These are phyloP conservation scores for Yasuhikotakia modesta DNA, from an alignment of 2,797 vertebrate genomes.

Conservation along the genomic window DNA sequence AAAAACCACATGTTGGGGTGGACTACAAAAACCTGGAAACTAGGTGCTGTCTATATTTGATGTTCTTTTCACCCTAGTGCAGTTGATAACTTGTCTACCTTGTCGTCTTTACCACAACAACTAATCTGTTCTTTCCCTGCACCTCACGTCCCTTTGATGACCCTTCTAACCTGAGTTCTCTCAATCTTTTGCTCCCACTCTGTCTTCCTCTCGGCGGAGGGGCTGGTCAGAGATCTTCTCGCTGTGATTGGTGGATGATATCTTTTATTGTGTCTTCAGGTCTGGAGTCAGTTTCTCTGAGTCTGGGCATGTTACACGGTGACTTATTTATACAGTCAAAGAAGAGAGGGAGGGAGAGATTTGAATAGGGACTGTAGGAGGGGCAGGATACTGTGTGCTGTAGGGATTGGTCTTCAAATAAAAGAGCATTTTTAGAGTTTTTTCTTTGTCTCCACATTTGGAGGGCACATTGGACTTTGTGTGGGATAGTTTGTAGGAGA, in stretches of 20 bases:
- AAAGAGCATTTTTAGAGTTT: constrained; percentile 51
- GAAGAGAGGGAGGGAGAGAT: constrained; percentile 35
- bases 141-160: constrained; percentile 47
- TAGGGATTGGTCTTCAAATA: constrained; percentile 48
- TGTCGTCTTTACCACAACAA: constrained; percentile 5
- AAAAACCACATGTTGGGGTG: constrained; percentile 67
- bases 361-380: constrained; percentile 28
- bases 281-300: constrained; percentile 55
- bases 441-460: background rate
- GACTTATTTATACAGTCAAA: constrained; percentile 67
- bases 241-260: constrained; percentile 26
- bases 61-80: too few relatives aligned
- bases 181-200: constrained; percentile 23
- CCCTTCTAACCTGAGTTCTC: constrained; percentile 35
- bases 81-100: constrained; percentile 8
- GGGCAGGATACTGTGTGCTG: constrained; percentile 44
- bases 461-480: constrained; percentile 30
- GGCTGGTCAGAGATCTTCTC: background rate
- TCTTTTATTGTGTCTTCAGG: constrained; percentile 30
- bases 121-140: constrained; percentile 41
- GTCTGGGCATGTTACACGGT: constrained; percentile 44
- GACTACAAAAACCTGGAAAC: background rate
- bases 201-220: background rate
- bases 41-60: constrained; percentile 19
- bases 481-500: constrained; percentile 5